Evolutionary conservation across 2,113 vertebrate genomes (phyloP).

Genomic region (Atractosteus spatula): DNA sequence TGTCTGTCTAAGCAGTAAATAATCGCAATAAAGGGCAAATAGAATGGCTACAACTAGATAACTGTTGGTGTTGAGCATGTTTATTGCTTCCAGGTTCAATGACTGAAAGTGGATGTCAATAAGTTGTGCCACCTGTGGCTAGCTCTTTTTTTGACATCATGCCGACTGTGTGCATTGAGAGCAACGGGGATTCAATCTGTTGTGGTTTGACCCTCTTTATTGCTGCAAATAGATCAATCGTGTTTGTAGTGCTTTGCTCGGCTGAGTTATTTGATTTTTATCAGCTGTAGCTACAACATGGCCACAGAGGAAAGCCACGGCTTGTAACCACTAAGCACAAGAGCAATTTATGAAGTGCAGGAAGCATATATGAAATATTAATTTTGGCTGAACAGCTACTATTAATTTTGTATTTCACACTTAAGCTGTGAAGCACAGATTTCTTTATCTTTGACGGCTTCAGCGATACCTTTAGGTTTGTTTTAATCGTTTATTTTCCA

Average conservation of each 20-base stretch:
- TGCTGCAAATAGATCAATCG: constrained; percentile 8
- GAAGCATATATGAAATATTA: too few species aligned
- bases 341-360: too few species aligned
- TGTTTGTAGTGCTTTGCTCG: not conserved
- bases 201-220: constrained; percentile 13
- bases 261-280: constrained; percentile 7
- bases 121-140: constrained; percentile 19
- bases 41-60: constrained; percentile 54
- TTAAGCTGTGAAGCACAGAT: too few species aligned
- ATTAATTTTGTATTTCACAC: too few species aligned
- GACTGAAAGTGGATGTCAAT: constrained; percentile 52
- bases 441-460: too few species aligned
- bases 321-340: too few species aligned
- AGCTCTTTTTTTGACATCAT: constrained; percentile 4
- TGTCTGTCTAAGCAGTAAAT: constrained; percentile 62
- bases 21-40: constrained; percentile 65
- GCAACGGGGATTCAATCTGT: constrained; percentile 14
- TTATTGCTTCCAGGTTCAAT: constrained; percentile 46
- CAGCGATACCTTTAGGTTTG: too few species aligned
- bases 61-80: constrained; percentile 53
- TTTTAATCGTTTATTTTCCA: too few species aligned
- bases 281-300: not conserved
- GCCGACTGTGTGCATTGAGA: not conserved
- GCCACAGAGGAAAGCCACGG: too few species aligned
- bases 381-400: too few species aligned